Evolutionary conservation across 2,888 invertebrate genomes (phyloP).

Genomic region (Blastobasis lacticolella): DNA sequence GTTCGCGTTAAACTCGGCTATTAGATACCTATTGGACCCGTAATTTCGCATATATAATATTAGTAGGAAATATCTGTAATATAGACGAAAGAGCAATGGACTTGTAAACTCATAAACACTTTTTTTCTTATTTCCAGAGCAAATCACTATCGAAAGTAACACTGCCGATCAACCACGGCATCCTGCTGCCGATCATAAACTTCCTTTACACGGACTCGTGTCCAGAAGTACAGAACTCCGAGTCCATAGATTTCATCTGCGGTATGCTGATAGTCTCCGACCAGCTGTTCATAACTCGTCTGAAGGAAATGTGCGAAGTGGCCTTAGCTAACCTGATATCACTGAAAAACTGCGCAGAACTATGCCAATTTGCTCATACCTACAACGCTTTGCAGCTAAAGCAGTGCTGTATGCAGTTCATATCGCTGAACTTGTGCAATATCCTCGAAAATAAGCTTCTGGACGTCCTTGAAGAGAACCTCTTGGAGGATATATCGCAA

Average conservation of each 20-base stretch:
- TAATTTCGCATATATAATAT: too few relatives aligned
- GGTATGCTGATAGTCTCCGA: conserved; percentile 86
- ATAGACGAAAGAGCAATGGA: too few relatives aligned
- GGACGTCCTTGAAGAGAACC: conserved; percentile 75
- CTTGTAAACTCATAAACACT: not conserved
- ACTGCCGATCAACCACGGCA: conserved; percentile 75
- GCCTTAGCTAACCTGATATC: conserved; percentile 78
- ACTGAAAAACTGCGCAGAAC: conserved; percentile 83
- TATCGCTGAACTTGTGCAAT: conserved; percentile 82
- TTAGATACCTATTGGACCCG: too few relatives aligned
- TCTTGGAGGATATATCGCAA: conserved; percentile 77
- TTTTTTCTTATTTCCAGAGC: conserved; percentile 56
- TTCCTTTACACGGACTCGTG: conserved; percentile 84
- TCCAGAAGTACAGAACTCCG: conserved; percentile 71
- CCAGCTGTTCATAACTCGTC: conserved; percentile 81
- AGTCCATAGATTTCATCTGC: conserved; percentile 81
- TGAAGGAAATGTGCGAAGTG: conserved; percentile 83
- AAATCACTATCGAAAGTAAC: conserved; percentile 64
- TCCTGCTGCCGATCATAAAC: conserved; percentile 80
- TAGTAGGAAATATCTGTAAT: too few relatives aligned
- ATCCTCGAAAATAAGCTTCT: conserved; percentile 80
- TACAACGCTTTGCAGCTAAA: conserved; percentile 85
- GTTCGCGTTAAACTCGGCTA: too few relatives aligned
- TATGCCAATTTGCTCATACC: conserved; percentile 82
- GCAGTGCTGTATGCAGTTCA: conserved; percentile 83